These are phyloP conservation scores for Melanotaenia trifasciata DNA, from an alignment of 2,797 vertebrate genomes.

Conservation along the genomic window DNA sequence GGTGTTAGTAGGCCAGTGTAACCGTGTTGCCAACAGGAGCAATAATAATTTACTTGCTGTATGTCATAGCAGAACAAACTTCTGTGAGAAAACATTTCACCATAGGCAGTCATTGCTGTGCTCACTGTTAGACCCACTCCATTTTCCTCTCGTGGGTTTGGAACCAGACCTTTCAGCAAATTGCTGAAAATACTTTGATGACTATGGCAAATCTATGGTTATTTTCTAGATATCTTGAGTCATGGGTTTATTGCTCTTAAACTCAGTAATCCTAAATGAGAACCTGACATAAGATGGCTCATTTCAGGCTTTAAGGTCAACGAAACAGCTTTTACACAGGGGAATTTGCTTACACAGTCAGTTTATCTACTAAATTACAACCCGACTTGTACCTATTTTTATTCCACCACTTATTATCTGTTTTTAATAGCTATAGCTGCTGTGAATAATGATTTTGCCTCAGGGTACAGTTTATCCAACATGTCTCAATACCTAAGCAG, in stretches of 20 bases:
- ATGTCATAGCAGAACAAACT: constrained; percentile 29
- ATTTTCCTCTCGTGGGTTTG: constrained; percentile 16
- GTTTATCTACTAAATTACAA: constrained; percentile 44
- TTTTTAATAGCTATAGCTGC: constrained; percentile 41
- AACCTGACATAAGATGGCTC: neutral
- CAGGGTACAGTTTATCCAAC: constrained; percentile 41
- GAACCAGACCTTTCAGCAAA: constrained; percentile 16
- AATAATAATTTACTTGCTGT: constrained; percentile 51
- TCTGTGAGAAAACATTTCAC: constrained; percentile 23
- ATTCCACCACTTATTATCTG: constrained; percentile 37
- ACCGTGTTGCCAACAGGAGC: constrained; percentile 54
- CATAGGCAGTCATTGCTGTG: constrained; percentile 21
- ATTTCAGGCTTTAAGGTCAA: constrained; percentile 39
- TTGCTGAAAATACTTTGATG: constrained; percentile 16
- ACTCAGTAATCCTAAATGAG: constrained; percentile 16
- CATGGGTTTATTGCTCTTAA: neutral
- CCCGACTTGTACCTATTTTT: constrained; percentile 32
- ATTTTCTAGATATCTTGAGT: constrained; percentile 5
- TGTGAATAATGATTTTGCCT: constrained; percentile 54
- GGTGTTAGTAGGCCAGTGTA: constrained; percentile 41
- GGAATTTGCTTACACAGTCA: constrained; percentile 26
- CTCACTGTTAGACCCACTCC: constrained; percentile 26
- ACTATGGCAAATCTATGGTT: constrained; percentile 1
- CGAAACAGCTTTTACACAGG: constrained; percentile 24
- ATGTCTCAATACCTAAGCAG: constrained; percentile 32